Evolutionary conservation across 2,888 invertebrate species (phyloP).

Genomic region (Lepetodrilus schrolli): DNA sequence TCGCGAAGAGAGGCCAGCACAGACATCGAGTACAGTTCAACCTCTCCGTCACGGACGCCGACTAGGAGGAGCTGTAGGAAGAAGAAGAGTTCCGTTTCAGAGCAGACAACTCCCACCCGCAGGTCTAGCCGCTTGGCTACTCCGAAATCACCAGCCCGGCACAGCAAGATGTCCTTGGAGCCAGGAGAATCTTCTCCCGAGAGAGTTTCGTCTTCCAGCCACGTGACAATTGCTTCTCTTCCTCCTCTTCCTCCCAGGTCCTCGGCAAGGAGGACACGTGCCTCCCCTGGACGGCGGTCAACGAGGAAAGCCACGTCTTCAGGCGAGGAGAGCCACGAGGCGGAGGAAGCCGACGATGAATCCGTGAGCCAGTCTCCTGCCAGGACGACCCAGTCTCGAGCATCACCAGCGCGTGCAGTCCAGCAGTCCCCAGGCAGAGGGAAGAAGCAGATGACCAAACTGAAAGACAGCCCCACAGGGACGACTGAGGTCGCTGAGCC

Average conservation of each 20-base stretch:
- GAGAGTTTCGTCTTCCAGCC: background rate
- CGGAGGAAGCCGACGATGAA: background rate
- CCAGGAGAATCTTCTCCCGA: background rate
- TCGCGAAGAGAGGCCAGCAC: background rate
- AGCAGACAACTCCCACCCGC: background rate
- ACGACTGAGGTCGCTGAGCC: background rate
- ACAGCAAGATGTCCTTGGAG: background rate
- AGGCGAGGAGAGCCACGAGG: background rate
- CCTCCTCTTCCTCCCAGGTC: background rate
- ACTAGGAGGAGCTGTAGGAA: background rate
- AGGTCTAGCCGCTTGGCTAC: background rate
- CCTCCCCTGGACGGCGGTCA: slow-evolving; percentile 6
- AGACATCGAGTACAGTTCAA: background rate
- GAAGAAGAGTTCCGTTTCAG: background rate
- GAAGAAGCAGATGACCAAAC: slow-evolving; percentile 5
- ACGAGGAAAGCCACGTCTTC: slow-evolving; percentile 27
- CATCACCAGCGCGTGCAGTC: background rate
- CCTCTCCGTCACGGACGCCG: background rate
- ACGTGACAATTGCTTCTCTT: background rate
- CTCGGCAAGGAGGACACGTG: too few relatives aligned
- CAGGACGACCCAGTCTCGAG: background rate
- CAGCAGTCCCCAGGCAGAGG: background rate
- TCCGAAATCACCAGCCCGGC: background rate
- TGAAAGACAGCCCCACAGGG: background rate
- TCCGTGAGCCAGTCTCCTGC: background rate